phyloP scores from a whole-genome alignment of 2,797 vertebrate genomes.

The Falco peregrinus region DNA sequence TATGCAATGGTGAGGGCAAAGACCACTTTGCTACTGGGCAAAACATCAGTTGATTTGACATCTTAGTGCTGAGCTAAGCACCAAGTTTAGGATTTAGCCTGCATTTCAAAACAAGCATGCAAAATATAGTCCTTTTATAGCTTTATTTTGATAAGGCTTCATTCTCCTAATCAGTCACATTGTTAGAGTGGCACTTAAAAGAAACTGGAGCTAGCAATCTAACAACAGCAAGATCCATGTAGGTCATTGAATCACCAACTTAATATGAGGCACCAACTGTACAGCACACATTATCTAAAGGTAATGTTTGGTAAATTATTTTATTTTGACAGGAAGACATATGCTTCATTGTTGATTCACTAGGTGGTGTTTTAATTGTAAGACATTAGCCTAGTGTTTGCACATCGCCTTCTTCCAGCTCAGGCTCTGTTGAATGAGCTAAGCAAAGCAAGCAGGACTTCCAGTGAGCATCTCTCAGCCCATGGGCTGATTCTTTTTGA shows the following conservation, averaged over 20 bases:
- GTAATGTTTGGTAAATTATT: not conserved
- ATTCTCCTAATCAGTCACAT: constrained; percentile 28
- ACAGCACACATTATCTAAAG: not conserved
- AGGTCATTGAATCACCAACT: constrained; percentile 46
- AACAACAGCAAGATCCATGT: constrained; percentile 39
- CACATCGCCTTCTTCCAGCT: not conserved
- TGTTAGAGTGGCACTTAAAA: constrained; percentile 46
- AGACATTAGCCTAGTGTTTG: not conserved
- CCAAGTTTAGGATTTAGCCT: not conserved
- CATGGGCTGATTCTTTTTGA: not conserved
- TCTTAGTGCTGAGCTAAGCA: not conserved
- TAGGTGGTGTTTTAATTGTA: constrained; percentile 27
- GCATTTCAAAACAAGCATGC: not conserved
- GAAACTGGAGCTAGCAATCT: constrained; percentile 31
- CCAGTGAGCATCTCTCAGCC: not conserved
- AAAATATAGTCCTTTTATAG: constrained; percentile 21
- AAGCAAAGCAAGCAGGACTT: not conserved
- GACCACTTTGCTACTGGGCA: not conserved
- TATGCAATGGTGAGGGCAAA: not conserved
- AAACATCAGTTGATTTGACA: not conserved
- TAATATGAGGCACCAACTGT: not conserved
- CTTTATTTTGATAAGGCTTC: constrained; percentile 13
- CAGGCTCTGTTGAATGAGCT: not conserved
- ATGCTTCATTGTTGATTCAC: constrained; percentile 36
- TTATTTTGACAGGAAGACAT: constrained; percentile 28